Conservation (phyloP, 2,113 vertebrate genomes). For the Saguinus midas region DNA sequence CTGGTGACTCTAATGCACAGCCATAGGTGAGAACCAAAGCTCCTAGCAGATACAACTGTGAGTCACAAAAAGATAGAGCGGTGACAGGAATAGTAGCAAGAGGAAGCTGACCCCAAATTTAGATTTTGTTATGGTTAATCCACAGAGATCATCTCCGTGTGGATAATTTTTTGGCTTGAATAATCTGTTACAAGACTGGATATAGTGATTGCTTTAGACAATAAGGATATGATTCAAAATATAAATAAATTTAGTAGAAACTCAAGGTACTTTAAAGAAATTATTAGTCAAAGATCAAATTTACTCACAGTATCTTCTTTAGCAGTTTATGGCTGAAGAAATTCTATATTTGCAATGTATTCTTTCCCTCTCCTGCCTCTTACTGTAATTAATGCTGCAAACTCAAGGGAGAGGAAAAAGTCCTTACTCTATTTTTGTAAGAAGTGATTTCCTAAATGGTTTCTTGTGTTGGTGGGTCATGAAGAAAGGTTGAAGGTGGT, state of each 20-base stretch:
- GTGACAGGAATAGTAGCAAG: not conserved
- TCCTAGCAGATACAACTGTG: not conserved
- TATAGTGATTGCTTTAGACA: not conserved
- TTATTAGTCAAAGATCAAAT: not conserved
- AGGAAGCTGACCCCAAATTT: not conserved
- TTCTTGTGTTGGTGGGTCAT: not conserved
- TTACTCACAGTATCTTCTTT: not conserved
- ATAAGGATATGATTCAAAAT: constrained; percentile 18
- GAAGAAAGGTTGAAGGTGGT: not conserved
- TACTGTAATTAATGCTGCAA: not conserved
- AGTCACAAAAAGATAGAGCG: not conserved
- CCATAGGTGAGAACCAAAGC: not conserved
- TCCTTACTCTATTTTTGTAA: not conserved
- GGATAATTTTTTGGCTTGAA: not conserved
- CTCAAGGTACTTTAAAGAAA: constrained; percentile 4
- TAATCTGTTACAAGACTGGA: not conserved
- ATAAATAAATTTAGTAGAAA: not conserved
- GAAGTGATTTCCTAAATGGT: not conserved
- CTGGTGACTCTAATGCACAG: not conserved
- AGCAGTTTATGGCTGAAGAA: not conserved
- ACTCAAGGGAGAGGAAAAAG: not conserved
- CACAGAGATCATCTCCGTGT: not conserved
- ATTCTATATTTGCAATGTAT: not conserved
- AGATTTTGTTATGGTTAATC: not conserved
- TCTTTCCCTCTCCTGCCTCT: not conserved